Base-by-base conservation (phyloP, 2,888 invertebrate genomes). In the Neoaliturus tenellus region DNA sequence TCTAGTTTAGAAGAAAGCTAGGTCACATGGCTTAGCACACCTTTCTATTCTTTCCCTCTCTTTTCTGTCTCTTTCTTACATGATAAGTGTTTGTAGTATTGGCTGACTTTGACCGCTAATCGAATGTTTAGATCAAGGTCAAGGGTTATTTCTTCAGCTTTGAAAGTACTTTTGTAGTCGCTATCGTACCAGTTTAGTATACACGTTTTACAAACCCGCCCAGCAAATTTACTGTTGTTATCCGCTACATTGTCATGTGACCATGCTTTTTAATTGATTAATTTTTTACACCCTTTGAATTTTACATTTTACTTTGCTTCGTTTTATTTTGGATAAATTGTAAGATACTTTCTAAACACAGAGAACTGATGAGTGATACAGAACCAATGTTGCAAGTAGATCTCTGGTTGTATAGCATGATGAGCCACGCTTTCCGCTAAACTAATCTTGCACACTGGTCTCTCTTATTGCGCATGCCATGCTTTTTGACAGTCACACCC, bases 231-330 rank as follows among this genome's bases (percentile, higher is more conserved):
- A 28, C 55, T 48, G 71, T 78, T 20, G 55, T 85, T n/a, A 82
- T 85, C 84, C 84, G 87, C 87, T 86, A 86, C 20, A n/a, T n/a
- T 85, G 87, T 87, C 87, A 87, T 87, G 87, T 87, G 87, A 87
- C 87, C 86, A 82, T 85, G 87, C 87, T 86, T 87, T 87, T 85
- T 85, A 83, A 33, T 83, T 35, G n/a, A 62, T 55, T 23, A 23
- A 51, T 51, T 48, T 78, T 20, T 31, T 58, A 35, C 14, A 28
- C 31, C n/a, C 28, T 62, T 33, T 23, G 14, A 31, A 33, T 20
- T 35, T 51, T 20, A 31, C 35, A 41, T 92, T 89, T 91, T 90
- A 91, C 91, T 91, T 91, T 91, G 91, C 91, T 91, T 92, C 91
- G 91, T 75, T 82, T 82, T 44, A 84, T 85, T 85, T 75, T 31